These are phyloP conservation scores for Catalaphyllia jardinei DNA, from an alignment of 64 coral and sea anemone species.

Conservation along the genomic window DNA sequence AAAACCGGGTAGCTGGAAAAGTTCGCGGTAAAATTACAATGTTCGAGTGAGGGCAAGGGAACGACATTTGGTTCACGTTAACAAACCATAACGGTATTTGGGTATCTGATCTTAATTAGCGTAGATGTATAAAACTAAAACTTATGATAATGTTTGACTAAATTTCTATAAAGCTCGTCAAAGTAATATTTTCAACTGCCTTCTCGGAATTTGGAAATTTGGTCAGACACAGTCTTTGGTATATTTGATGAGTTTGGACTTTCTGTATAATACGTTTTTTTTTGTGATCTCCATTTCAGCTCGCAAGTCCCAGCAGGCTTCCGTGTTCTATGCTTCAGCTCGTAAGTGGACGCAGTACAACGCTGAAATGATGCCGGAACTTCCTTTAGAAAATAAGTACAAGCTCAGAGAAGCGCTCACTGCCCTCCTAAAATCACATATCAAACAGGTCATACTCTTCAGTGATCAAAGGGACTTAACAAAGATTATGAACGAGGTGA, in stretches of 20 bases:
- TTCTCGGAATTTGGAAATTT: too few relatives aligned
- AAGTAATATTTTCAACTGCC: too few relatives aligned
- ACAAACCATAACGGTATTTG: too few relatives aligned
- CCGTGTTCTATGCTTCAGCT: conserved; percentile 37
- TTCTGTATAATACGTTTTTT: neutral
- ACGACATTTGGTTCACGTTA: too few relatives aligned
- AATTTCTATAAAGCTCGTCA: neutral
- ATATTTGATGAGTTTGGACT: neutral
- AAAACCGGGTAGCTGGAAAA: too few relatives aligned
- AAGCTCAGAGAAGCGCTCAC: conserved; percentile 17
- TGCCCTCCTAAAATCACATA: conserved; percentile 24
- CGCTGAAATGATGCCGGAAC: conserved; percentile 55
- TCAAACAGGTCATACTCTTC: conserved; percentile 59
- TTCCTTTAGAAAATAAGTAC: conserved; percentile 2
- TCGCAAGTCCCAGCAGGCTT: conserved; percentile 14
- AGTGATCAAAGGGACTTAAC: conserved; percentile 55
- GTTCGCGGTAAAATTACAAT: too few relatives aligned
- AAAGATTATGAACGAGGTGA: conserved; percentile 60
- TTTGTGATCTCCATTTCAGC: neutral
- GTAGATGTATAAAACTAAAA: too few relatives aligned
- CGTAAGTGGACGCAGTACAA: conserved; percentile 31
- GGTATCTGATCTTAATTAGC: too few relatives aligned
- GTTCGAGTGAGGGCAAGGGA: too few relatives aligned
- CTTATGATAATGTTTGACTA: too few relatives aligned
- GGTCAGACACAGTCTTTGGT: too few relatives aligned